Percentiles rank a stretch among this genome's conserved stretches.
phyloP scores from a whole-genome alignment of 2,888 invertebrate genomes.

The Eupithecia exiguata region DNA sequence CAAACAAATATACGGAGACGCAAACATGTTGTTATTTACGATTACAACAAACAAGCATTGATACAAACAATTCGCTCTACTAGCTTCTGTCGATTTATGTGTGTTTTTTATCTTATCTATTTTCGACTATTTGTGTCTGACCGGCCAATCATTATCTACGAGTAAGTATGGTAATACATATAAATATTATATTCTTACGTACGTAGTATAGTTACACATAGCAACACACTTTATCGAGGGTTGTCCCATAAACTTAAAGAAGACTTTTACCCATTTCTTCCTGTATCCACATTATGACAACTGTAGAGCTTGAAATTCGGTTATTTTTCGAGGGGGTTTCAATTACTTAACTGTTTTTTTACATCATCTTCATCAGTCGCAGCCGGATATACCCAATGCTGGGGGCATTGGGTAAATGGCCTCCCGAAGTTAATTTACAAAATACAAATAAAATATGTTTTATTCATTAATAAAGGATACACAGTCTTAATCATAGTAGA shows the following conservation, averaged over 20 bases:
- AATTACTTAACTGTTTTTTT: too few relatives aligned
- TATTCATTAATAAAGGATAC: too few relatives aligned
- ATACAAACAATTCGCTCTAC: slow-evolving; percentile 19
- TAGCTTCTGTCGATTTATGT: not conserved
- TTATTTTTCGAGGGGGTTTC: not conserved
- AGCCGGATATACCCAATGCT: too few relatives aligned
- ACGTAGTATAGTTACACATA: not conserved
- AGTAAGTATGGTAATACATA: not conserved
- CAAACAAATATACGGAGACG: slow-evolving; percentile 17
- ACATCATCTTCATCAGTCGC: too few relatives aligned
- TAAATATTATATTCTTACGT: too few relatives aligned
- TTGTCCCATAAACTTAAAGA: not conserved
- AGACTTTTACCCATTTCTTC: not conserved
- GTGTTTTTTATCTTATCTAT: slow-evolving; percentile 15
- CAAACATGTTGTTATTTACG: slow-evolving; percentile 27
- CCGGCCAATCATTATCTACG: not conserved
- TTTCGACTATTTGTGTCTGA: not conserved
- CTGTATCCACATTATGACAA: too few relatives aligned
- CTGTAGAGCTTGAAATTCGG: too few relatives aligned
- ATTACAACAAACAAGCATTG: slow-evolving; percentile 12
- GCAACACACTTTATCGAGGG: not conserved
- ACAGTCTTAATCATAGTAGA: too few relatives aligned
- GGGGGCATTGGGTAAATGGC: too few relatives aligned
- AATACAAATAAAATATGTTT: too few relatives aligned
- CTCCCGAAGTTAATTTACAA: too few relatives aligned